Evolutionary conservation across 23 tunicate species (phyloP).

Genomic region (Botrylloides violaceus): DNA sequence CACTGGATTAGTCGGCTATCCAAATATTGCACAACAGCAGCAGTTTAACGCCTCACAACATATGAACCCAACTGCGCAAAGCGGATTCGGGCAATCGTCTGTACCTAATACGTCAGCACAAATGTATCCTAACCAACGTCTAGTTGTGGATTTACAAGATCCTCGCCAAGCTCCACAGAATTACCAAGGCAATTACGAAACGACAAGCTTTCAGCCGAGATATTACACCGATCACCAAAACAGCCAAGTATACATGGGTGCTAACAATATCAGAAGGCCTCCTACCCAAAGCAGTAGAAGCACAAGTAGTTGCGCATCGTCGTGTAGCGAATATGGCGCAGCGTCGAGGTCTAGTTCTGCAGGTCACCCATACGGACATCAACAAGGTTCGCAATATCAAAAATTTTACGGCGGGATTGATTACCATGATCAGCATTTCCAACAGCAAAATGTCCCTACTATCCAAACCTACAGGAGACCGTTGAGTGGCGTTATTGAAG

Average conservation of each 20-base stretch:
- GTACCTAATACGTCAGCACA: slow-evolving; percentile 13
- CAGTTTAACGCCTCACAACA: not conserved
- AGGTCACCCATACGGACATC: not conserved
- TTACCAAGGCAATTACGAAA: not conserved
- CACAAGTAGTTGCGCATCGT: slow-evolving; percentile 24
- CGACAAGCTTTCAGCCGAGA: slow-evolving; percentile 14
- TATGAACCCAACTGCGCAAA: slow-evolving; percentile 1
- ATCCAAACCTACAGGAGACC: slow-evolving; percentile 20
- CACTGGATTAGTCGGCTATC: not conserved
- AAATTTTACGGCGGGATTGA: slow-evolving; percentile 22
- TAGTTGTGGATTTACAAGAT: slow-evolving; percentile 11
- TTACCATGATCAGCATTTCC: slow-evolving; percentile 7
- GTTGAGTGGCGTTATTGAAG: slow-evolving; percentile 69
- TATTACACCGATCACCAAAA: slow-evolving; percentile 20
- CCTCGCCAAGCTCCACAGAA: slow-evolving; percentile 9
- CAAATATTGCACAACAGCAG: slow-evolving; percentile 8
- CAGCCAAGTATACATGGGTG: not conserved
- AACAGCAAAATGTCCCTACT: too few relatives aligned
- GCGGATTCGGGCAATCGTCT: slow-evolving; percentile 3
- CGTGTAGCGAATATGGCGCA: slow-evolving; percentile 12
- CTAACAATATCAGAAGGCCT: not conserved
- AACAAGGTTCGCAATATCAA: not conserved
- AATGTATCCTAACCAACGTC: slow-evolving; percentile 1
- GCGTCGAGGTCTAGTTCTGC: slow-evolving; percentile 6
- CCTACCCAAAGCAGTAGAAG: slow-evolving; percentile 20